A percentile compares a stretch with the other conserved stretches of the same genome.
Evolutionary conservation across 2,888 invertebrate species (phyloP).

Genomic region (Chaetoderma sp.): DNA sequence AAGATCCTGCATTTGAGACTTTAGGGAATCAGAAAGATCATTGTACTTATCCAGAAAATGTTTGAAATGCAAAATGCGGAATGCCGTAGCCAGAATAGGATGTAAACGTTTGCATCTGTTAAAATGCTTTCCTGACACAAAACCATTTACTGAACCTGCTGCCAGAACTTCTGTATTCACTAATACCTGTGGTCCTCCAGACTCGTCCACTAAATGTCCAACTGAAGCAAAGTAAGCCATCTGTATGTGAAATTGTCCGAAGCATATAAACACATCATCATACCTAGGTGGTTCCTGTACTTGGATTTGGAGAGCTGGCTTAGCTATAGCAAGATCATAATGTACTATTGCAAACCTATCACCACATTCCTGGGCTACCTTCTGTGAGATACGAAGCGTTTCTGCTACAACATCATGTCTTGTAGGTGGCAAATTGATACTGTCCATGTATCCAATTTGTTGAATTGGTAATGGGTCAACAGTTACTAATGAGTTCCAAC

Average conservation of each 20-base stretch:
- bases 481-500: conserved; percentile 25
- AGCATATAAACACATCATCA: conserved; percentile 39
- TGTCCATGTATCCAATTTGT: conserved; percentile 34
- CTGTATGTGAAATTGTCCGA: conserved; percentile 38
- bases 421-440: conserved; percentile 25
- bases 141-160: too few species aligned
- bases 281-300: conserved; percentile 28
- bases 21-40: too few species aligned
- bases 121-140: too few species aligned
- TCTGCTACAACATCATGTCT: conserved; percentile 30
- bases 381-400: too few species aligned
- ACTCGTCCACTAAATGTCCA: conserved; percentile 37
- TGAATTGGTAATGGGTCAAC: conserved; percentile 28
- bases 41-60: too few species aligned
- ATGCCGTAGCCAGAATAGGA: too few species aligned
- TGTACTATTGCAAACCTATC: conserved; percentile 28
- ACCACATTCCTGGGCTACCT: too few species aligned
- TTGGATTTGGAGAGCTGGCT: conserved; percentile 41
- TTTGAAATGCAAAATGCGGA: too few species aligned
- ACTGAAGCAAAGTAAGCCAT: conserved; percentile 37
- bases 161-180: too few species aligned
- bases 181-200: too few species aligned
- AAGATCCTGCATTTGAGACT: too few species aligned
- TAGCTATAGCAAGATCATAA: conserved; percentile 35
- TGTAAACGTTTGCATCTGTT: too few species aligned